Conservation (phyloP, 2,113 vertebrate species). For the Arenaria interpres region DNA sequence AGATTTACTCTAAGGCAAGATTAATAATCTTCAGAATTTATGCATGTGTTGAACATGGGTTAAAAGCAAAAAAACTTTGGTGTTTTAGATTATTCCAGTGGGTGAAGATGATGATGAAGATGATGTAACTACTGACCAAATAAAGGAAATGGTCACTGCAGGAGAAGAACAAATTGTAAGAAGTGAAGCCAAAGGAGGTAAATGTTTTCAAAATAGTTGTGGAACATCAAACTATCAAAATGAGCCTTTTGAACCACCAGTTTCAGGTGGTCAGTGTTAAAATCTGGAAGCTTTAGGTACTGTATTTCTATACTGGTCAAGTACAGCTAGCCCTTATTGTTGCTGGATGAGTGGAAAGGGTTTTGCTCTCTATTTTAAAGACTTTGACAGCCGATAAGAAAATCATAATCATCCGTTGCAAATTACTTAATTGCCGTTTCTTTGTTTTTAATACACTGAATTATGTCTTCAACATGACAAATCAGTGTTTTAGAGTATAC, state of each 20-base stretch:
- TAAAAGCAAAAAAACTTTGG: not conserved
- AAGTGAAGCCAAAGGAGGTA: conserved; percentile 81
- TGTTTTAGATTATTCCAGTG: conserved; percentile 47
- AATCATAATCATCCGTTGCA: not conserved
- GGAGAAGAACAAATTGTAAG: conserved; percentile 24
- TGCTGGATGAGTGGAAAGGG: not conserved
- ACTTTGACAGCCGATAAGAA: not conserved
- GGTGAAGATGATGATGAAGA: conserved; percentile 46
- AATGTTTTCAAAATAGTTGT: not conserved
- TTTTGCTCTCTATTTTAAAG: not conserved
- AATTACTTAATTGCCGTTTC: not conserved
- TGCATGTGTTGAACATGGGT: not conserved
- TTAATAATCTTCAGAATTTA: not conserved
- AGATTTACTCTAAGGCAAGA: not conserved
- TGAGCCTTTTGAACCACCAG: not conserved
- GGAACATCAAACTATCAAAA: not conserved
- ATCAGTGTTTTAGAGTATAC: not conserved
- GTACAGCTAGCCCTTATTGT: not conserved
- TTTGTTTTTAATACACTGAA: not conserved
- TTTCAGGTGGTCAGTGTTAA: not conserved
- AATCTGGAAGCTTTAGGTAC: not conserved
- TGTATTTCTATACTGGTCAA: not conserved
- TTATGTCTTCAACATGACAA: not conserved
- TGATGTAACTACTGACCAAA: not conserved
- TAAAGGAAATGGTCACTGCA: conserved; percentile 40